Evolutionary conservation across 1,140 invertebrate species (phyloP), one percentile per base, ranked within the genome.

Genomic region (Brachionus rubens): DNA sequence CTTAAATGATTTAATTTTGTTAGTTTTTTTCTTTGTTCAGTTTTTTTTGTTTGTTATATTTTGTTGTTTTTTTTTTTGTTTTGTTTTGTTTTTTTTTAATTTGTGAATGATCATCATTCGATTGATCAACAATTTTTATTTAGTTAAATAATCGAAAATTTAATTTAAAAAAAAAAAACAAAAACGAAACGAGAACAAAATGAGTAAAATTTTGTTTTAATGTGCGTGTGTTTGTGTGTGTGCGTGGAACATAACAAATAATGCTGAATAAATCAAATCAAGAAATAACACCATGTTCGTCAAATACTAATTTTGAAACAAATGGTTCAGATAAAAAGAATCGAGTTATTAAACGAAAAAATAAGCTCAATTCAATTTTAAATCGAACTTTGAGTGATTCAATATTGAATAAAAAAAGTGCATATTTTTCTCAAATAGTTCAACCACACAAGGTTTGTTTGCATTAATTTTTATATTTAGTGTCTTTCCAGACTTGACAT

Each of bases 301-400:
- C 30, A 59, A 33, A 19, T 16, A 59, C 30, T 36, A 33, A 19
- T 28, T 54, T 54, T n/a, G 52, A 54, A n/a, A 54, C 21, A 59
- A 65, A 41, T 65, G 40, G 40, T 21, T 41, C 59, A 43, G 59
- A 65, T 65, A 65, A 65, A 24, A 65, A 65, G 19, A 9, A 12
- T 21, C 40, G 14, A 5, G 5, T 7, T 43, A 1, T 16, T 24
- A 7, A 9, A 43, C 19, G 36, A 2, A 62, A 43, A 43, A 65
- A 16, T 28, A 72, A 72, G 24, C 33, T 72, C 6, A 72, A 54
- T 19, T 54, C 50, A 21, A 72, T 72, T 33, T 54, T 72, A 16
- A 72, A 72, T 24, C 12, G 68, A 72, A 72, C 68, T 72, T 19
- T 72, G 21, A 72, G 68, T 24, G 68, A 72, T 41, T 72, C 68